Evolutionary conservation across 2,888 invertebrate species (phyloP).

Genomic region (Microctonus brassicae): DNA sequence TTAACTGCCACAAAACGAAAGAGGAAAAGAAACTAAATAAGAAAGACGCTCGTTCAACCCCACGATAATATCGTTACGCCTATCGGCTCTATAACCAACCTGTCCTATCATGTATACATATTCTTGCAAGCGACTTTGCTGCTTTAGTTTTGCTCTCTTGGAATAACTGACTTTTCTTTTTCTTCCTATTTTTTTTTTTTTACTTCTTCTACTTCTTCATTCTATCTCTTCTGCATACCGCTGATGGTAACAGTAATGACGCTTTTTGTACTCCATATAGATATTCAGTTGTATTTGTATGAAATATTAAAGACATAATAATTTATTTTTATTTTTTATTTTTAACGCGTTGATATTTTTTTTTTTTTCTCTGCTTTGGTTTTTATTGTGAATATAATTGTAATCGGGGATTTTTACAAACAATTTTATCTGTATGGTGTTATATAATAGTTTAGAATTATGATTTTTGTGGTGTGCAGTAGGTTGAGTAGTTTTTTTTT

Average conservation of each 20-base stretch:
- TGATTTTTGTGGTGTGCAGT: too few species aligned
- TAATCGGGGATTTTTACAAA: conserved; percentile 1
- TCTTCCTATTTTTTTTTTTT: not conserved
- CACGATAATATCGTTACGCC: conserved; percentile 45
- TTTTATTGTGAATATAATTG: not conserved
- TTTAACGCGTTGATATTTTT: not conserved
- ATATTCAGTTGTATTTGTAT: not conserved
- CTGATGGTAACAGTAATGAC: not conserved
- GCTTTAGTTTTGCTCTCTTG: not conserved
- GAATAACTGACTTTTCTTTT: not conserved
- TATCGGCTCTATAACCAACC: conserved; percentile 30
- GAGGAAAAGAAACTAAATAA: not conserved
- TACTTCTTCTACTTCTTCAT: not conserved
- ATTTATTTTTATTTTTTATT: not conserved
- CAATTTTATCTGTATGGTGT: too few species aligned
- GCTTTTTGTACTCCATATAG: not conserved
- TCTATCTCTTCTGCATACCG: not conserved
- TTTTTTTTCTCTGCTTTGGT: not conserved
- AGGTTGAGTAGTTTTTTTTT: too few species aligned
- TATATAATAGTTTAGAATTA: not conserved
- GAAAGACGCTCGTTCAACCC: conserved; percentile 18
- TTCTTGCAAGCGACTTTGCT: not conserved
- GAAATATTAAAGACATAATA: not conserved
- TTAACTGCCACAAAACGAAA: conserved; percentile 32
- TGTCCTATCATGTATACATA: not conserved